These are phyloP conservation scores for Mya arenaria DNA, from an alignment of 1,140 invertebrate genomes.

Conservation along the genomic window DNA sequence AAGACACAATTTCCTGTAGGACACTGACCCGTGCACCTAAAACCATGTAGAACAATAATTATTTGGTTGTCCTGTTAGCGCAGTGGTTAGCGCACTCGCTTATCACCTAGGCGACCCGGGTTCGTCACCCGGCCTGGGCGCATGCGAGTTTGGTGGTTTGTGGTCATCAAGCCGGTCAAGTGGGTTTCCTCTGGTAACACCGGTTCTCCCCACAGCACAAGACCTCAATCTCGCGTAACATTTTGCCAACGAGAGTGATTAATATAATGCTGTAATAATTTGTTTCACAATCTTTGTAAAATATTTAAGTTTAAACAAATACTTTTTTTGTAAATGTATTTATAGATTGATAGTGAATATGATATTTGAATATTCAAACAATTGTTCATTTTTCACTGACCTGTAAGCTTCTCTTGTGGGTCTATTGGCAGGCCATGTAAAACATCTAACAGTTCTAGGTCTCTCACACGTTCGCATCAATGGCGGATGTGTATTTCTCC, in stretches of 20 bases:
- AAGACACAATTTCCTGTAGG: neutral
- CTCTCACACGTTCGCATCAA: neutral
- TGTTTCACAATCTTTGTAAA: neutral
- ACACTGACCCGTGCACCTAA: conserved; percentile 29
- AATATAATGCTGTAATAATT: neutral
- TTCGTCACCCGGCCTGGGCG: neutral
- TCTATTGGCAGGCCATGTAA: conserved; percentile 14
- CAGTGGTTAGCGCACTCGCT: neutral
- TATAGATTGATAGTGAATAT: neutral
- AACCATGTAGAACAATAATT: neutral
- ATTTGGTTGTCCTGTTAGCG: neutral
- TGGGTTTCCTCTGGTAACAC: neutral
- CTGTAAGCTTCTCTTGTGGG: conserved; percentile 12
- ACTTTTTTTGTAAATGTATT: neutral
- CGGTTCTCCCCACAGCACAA: neutral
- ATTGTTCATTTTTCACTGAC: neutral
- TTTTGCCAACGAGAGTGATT: too few relatives aligned
- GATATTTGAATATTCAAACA: neutral
- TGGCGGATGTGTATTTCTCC: too few relatives aligned
- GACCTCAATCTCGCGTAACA: neutral
- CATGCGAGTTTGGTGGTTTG: neutral
- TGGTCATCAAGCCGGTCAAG: neutral
- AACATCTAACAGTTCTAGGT: conserved; percentile 24
- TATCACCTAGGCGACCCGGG: neutral
- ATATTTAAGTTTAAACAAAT: neutral